Base-by-base conservation (phyloP, 2,888 invertebrate genomes). In the Hirtodrosophila cameraria region DNA sequence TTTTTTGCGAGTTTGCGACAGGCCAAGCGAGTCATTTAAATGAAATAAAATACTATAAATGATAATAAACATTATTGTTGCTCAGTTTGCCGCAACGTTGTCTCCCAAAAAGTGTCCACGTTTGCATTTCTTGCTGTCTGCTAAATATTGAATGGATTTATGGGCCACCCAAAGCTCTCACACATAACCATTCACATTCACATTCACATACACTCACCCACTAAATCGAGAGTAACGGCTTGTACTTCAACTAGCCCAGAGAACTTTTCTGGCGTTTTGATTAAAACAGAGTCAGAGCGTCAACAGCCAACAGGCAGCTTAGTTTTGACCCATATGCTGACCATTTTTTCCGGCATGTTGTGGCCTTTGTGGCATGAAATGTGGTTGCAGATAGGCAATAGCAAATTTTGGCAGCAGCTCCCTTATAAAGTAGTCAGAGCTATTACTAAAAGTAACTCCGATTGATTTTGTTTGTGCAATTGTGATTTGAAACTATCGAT, bases 11-110 rank as follows among this genome's bases (percentile, higher is more conserved):
- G 66, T 46, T 55, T 69, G 63, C 58, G 70, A 64, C 73, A 57
- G 67, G 12, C 54, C 50, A 25, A 28, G 39, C 57, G 55, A 78
- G 66, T 84, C 85, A 84, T 81, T 82, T 84, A 84, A 86, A 84
- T 82, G 85, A 72, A 86, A 86, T 84, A 75, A 86, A 82, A 82
- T 23, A 8, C 6, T 2, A 23, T 86, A 82, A 77, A 86, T 81
- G 85, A 84, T 84, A 84, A 82, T 82, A 82, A 84, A 82, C 87
- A 84, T 72, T 78, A 70, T 81, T 75, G 72, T 62, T 62, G 77
- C 65, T 61, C 67, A 75, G 76, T 61, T 50, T 62, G 53, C 58
- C 33, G 49, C 36, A 49, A 25, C 38, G 16, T 23, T 18, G 20
- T 33, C 38, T 9, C 35, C 43, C 63, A 69, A 63, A 86, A 73